Conservation (phyloP, 2,113 vertebrate species). For the Sander vitreus region DNA sequence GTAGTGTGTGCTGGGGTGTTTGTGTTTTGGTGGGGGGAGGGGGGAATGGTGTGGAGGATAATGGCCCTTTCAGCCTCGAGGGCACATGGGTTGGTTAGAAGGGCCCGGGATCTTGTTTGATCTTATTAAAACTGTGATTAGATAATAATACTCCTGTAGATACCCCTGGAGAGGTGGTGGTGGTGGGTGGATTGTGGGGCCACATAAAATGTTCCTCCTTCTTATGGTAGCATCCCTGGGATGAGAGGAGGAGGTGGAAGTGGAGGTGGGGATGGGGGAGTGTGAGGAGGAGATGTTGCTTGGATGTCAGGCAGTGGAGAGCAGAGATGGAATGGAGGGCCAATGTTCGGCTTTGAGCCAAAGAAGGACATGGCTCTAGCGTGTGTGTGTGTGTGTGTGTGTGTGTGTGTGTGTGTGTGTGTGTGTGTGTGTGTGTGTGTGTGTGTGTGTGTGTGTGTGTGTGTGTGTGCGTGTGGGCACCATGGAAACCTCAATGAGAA, state of each 20-base stretch:
- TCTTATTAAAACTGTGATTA: constrained; percentile 67
- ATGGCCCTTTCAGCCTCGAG: constrained; percentile 52
- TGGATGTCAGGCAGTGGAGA: constrained; percentile 48
- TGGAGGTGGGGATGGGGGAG: constrained; percentile 16
- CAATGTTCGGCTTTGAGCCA: constrained; percentile 39
- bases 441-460: constrained; percentile 10
- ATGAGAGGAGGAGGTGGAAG: constrained; percentile 23
- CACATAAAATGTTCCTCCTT: constrained; percentile 45
- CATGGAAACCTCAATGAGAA: constrained; percentile 45
- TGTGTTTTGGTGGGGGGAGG: background rate
- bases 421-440: constrained; percentile 2
- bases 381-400: constrained; percentile 7
- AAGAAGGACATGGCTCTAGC: constrained; percentile 28
- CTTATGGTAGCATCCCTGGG: constrained; percentile 53
- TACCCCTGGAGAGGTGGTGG: constrained; percentile 38
- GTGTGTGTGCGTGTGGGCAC: background rate
- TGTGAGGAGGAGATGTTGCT: constrained; percentile 49
- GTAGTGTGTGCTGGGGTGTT: constrained; percentile 21
- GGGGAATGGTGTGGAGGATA: constrained; percentile 30
- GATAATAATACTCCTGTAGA: constrained; percentile 52
- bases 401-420: background rate
- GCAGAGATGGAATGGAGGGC: constrained; percentile 39
- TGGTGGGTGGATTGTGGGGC: constrained; percentile 7
- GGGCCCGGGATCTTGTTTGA: constrained; percentile 49
- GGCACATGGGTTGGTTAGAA: constrained; percentile 39